These are phyloP conservation scores for Arrhopalites spinosus DNA, from an alignment of 2,888 invertebrate species.

Conservation along the genomic window DNA sequence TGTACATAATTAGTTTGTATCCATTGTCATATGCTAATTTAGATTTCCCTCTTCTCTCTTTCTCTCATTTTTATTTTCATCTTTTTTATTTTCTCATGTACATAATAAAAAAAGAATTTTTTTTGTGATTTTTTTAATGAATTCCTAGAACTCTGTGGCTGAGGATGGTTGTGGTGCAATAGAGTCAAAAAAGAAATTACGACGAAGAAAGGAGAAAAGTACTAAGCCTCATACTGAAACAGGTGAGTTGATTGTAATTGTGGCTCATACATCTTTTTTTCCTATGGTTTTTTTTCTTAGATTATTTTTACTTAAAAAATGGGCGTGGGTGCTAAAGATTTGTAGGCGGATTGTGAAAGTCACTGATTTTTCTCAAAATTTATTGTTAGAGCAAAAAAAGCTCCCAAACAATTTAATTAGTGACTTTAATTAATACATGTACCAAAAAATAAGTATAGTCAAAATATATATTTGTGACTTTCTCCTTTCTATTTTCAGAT, in stretches of 20 bases:
- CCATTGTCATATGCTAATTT: not conserved
- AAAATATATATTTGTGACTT: not conserved
- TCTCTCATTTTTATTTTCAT: not conserved
- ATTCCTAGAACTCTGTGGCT: slow-evolving; percentile 29
- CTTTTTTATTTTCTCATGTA: not conserved
- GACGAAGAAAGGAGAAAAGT: slow-evolving; percentile 53
- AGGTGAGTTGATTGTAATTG: too few species aligned
- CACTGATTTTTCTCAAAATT: too few species aligned
- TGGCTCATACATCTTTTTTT: not conserved
- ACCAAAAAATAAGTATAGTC: not conserved
- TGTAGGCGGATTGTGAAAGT: too few species aligned
- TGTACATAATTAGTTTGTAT: not conserved
- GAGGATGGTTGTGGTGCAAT: slow-evolving; percentile 41
- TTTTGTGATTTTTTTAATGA: not conserved
- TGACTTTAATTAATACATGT: not conserved
- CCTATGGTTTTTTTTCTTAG: not conserved
- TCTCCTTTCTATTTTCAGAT: slow-evolving; percentile 38
- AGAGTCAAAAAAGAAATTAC: slow-evolving; percentile 55
- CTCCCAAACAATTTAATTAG: too few species aligned
- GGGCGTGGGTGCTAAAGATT: too few species aligned
- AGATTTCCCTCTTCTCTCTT: not conserved
- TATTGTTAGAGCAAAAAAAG: too few species aligned
- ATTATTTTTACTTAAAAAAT: too few species aligned
- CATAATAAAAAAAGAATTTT: not conserved
- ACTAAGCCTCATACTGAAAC: slow-evolving; percentile 49